These are phyloP conservation scores for Drosophila macrothrix DNA, from an alignment of 2,888 invertebrate genomes.

Conservation along the genomic window DNA sequence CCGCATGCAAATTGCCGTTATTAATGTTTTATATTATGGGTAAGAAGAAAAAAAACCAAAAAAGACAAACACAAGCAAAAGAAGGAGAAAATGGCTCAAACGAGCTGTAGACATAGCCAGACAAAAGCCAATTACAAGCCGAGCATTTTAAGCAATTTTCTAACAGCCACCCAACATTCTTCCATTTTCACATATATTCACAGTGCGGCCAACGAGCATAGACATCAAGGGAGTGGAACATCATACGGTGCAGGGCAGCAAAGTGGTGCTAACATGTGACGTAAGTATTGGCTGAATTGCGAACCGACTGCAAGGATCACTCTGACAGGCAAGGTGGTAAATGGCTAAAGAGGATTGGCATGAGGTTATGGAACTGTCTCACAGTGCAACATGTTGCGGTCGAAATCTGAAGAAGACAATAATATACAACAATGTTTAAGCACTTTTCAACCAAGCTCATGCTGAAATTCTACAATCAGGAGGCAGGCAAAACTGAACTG, in stretches of 20 bases:
- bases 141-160: conserved; percentile 64
- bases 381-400: background rate
- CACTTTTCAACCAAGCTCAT: background rate
- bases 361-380: background rate
- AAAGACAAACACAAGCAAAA: conserved; percentile 1
- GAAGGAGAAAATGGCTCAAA: conserved; percentile 27
- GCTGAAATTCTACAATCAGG: too few species aligned
- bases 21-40: conserved; percentile 68
- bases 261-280: conserved; percentile 91
- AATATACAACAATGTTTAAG: background rate
- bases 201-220: conserved; percentile 93
- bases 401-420: background rate
- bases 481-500: too few species aligned
- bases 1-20: conserved; percentile 68
- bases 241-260: conserved; percentile 92
- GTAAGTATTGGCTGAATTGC: conserved; percentile 76
- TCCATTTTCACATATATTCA: conserved; percentile 68
- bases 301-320: conserved; percentile 11
- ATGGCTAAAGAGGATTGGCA: too few species aligned
- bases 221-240: conserved; percentile 91
- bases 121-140: conserved; percentile 67
- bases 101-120: conserved; percentile 34
- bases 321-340: background rate
- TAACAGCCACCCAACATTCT: conserved; percentile 32
- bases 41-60: conserved; percentile 5